phyloP scores from a whole-genome alignment of 2,888 invertebrate species.

The Argyresthia albistria region DNA sequence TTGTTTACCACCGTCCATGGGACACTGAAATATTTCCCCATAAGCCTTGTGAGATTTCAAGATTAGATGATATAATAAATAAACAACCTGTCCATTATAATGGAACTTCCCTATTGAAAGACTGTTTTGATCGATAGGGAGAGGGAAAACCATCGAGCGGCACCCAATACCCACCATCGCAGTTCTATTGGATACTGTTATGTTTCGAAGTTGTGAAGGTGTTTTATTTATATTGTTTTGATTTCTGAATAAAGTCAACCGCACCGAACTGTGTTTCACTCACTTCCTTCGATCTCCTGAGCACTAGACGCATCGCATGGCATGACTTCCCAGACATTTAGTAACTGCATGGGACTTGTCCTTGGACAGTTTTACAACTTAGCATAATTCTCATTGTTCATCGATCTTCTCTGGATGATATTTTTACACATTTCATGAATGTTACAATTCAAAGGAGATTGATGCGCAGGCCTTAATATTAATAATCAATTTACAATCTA shows the following conservation, averaged over 20 bases:
- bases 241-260: conserved; percentile 60
- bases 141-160: conserved; percentile 21
- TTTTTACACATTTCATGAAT: neutral
- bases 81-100: neutral
- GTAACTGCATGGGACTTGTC: conserved; percentile 50
- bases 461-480: neutral
- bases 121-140: neutral
- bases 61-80: neutral
- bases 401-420: neutral
- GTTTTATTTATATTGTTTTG: conserved; percentile 39
- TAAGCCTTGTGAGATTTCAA: no score
- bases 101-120: neutral
- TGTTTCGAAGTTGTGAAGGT: conserved; percentile 47
- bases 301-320: conserved; percentile 64
- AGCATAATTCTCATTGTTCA: conserved; percentile 16
- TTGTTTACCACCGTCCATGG: conserved; percentile 60
- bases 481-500: neutral
- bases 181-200: conserved; percentile 34
- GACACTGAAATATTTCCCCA: conserved; percentile 17
- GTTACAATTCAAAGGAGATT: neutral
- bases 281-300: conserved; percentile 45
- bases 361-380: conserved; percentile 14
- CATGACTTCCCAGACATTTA: conserved; percentile 18
- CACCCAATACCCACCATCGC: conserved; percentile 46
- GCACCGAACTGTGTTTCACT: conserved; percentile 72